Base-by-base conservation (phyloP, 2,797 vertebrate species). In the Acrossocheilus fasciatus region DNA sequence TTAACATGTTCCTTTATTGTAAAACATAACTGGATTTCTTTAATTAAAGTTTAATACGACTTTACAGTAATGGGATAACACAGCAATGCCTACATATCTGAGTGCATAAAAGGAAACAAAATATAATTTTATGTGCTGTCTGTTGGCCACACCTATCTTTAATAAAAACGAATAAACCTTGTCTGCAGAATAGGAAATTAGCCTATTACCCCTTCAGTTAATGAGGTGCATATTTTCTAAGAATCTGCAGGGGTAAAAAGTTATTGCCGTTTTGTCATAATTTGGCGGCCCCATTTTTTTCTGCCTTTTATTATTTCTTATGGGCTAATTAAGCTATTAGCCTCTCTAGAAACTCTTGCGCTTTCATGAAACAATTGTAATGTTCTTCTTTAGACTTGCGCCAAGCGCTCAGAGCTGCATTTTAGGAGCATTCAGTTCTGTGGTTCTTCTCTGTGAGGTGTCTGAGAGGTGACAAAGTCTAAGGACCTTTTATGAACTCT, bases 311-410 rank as follows among this genome's bases (percentile, higher is more conserved):
- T 96, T 95, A 95, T 95, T 94, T 96, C 94, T 95, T 95, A 94
- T 94, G 89, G 92, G 93, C 93, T 95, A 95, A 96, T 96, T 96
- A 96, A 95, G 94, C 94, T 92, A 94, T 95, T 94, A 94, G 91
- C 93, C 89, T 90, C 94, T 94, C 92, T 93, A 95, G 92, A 94
- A 94, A 94, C 94, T 94, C 93, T 94, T 94, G 88, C 86, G 85
- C 91, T 89, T 89, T 91, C 89, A 92, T 92, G 88, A 92, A 88
- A 90, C 90, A 91, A 91, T 89, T 91, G 73, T 90, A 93, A 92
- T 76, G 57, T 66, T 90, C 74, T 80, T 91, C 91, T 94, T 94
- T 93, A 43, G 90, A 91, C 91, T 93, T 41, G 86, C 93, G 95
- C 94, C 95, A 95, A 91, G 88, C 92, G 85, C 89, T 88, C 84